Evolutionary conservation across 2,797 vertebrate species (phyloP).

Genomic region (Phataginus tetradactyla): DNA sequence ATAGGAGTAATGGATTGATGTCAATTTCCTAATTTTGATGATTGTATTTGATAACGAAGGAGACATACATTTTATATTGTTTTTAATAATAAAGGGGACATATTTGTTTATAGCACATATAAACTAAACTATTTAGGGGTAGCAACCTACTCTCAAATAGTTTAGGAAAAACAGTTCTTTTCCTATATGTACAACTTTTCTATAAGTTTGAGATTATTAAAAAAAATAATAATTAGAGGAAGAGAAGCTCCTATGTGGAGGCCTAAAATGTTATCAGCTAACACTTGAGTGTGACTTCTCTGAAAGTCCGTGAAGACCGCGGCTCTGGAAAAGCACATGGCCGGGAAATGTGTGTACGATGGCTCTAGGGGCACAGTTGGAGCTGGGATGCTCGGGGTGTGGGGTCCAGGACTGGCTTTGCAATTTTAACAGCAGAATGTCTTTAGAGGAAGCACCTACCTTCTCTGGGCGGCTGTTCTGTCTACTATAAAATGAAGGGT

Average conservation of each 20-base stretch:
- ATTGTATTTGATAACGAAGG: not conserved
- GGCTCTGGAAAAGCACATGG: not conserved
- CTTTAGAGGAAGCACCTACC: not conserved
- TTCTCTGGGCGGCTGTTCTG: not conserved
- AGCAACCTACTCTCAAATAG: not conserved
- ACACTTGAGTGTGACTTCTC: not conserved
- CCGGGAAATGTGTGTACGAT: not conserved
- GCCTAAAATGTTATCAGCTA: not conserved
- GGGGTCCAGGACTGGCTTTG: not conserved
- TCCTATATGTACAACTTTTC: not conserved
- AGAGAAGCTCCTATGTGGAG: not conserved
- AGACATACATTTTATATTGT: not conserved
- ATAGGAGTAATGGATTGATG: not conserved
- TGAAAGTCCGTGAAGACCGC: not conserved
- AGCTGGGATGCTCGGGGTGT: not conserved
- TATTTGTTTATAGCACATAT: not conserved
- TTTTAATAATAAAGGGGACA: not conserved
- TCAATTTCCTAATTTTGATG: not conserved
- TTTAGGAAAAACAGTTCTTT: conserved; percentile 9
- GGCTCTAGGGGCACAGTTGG: not conserved
- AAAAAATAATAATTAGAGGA: not conserved
- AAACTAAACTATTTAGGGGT: not conserved
- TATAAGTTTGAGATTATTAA: not conserved
- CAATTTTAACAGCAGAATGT: not conserved
- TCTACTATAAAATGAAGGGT: not conserved